Conservation (phyloP, 2,797 vertebrate species). For the Myotis findleyi region DNA sequence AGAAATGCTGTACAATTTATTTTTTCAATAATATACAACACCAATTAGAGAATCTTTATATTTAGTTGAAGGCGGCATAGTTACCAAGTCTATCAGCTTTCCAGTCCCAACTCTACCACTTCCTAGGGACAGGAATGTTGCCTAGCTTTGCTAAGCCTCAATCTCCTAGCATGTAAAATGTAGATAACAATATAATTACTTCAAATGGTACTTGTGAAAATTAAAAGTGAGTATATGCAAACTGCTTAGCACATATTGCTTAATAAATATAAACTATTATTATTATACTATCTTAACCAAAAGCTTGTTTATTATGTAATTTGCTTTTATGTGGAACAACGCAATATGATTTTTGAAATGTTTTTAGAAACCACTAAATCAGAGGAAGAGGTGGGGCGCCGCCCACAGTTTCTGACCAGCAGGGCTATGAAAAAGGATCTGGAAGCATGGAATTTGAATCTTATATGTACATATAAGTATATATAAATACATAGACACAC, state of each 20-base stretch:
- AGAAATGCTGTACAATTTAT: constrained; percentile 82
- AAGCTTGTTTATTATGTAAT: constrained; percentile 68
- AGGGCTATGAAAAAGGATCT: constrained; percentile 69
- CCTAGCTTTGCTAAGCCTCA: not conserved
- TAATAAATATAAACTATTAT: constrained; percentile 6
- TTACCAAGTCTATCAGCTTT: not conserved
- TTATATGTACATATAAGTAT: not conserved
- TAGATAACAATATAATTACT: constrained; percentile 14
- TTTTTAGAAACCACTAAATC: constrained; percentile 72
- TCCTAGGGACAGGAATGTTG: not conserved
- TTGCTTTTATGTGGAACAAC: constrained; percentile 70
- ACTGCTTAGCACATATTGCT: not conserved
- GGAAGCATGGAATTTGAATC: constrained; percentile 62
- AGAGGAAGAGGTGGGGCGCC: not conserved
- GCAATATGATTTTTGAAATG: constrained; percentile 67
- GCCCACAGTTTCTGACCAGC: constrained; percentile 63
- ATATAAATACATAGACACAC: not conserved
- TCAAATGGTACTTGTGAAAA: not conserved
- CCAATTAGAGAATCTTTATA: constrained; percentile 80
- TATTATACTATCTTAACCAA: constrained; percentile 67
- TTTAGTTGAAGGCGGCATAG: not conserved
- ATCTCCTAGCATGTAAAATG: not conserved
- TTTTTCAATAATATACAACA: constrained; percentile 85
- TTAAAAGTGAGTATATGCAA: not conserved
- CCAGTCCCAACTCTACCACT: not conserved